Evolutionary conservation across 2,797 vertebrate species (phyloP).

Genomic region (Masticophis lateralis): DNA sequence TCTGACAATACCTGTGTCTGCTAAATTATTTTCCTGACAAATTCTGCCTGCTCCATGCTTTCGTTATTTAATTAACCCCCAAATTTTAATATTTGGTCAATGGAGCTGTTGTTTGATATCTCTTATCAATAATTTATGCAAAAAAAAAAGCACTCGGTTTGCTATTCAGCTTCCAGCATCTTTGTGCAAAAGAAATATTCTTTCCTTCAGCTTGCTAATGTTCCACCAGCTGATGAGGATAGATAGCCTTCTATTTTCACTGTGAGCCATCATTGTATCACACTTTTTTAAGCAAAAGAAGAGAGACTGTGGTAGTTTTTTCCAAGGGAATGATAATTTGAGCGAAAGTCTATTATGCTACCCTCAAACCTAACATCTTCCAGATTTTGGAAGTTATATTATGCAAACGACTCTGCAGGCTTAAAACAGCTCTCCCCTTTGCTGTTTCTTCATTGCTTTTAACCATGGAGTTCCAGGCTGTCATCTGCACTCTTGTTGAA

Average conservation of each 20-base stretch:
- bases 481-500: accelerated
- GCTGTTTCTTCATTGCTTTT: not conserved
- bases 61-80: slow-evolving; percentile 42
- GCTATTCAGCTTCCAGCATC: slow-evolving; percentile 41
- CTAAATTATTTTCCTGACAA: not conserved
- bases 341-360: not conserved
- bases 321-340: not conserved
- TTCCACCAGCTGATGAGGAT: slow-evolving; percentile 33
- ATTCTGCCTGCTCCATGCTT: slow-evolving; percentile 38
- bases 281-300: not conserved
- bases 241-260: slow-evolving; percentile 16
- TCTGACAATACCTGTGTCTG: not conserved
- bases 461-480: not conserved
- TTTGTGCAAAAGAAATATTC: slow-evolving; percentile 18
- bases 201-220: slow-evolving; percentile 39
- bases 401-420: not conserved
- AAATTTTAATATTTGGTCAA: slow-evolving; percentile 51
- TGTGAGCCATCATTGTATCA: not conserved
- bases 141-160: slow-evolving; percentile 44
- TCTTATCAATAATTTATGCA: slow-evolving; percentile 52
- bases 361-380: not conserved
- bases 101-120: slow-evolving; percentile 38
- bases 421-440: not conserved
- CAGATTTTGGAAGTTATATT: not conserved
- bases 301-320: accelerated